Evolutionary conservation across 37 sponge, comb jelly and placozoan species (phyloP).

Genomic region (Halichondria panicea): DNA sequence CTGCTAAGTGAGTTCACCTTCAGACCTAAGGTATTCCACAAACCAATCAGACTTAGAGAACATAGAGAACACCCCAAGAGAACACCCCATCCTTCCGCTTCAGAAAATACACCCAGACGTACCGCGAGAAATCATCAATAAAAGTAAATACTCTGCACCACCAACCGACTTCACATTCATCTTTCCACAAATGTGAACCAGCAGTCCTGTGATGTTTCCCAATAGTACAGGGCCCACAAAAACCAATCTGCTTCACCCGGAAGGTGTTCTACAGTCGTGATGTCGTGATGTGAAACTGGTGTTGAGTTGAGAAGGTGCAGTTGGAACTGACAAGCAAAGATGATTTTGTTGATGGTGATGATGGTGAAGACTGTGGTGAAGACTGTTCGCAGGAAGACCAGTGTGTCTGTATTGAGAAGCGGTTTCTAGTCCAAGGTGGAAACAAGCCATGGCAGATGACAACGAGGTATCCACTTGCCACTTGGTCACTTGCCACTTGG

Average conservation of each 20-base stretch:
- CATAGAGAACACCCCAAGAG: constrained; percentile 40
- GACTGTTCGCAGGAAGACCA: too few species aligned
- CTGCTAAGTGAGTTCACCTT: constrained; percentile 70
- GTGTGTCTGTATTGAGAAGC: too few species aligned
- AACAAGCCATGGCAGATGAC: too few species aligned
- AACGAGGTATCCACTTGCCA: too few species aligned
- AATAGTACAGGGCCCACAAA: constrained; percentile 61
- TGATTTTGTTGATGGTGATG: too few species aligned
- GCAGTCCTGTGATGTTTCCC: constrained; percentile 57
- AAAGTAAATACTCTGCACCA: constrained; percentile 69
- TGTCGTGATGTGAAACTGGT: too few species aligned
- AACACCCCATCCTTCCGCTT: constrained; percentile 53
- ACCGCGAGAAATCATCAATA: constrained; percentile 59
- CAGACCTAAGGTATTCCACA: constrained; percentile 34
- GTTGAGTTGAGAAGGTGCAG: too few species aligned
- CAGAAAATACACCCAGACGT: constrained; percentile 67
- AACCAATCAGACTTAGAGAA: constrained; percentile 57
- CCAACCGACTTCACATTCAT: constrained; percentile 42
- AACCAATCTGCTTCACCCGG: constrained; percentile 28
- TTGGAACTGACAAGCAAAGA: too few species aligned
- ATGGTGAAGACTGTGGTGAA: too few species aligned
- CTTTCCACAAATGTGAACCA: constrained; percentile 60
- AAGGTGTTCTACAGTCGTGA: too few species aligned
- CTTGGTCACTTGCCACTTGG: too few species aligned
- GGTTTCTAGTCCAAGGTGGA: too few species aligned